Base-by-base conservation (phyloP, 2,113 vertebrate species). In the Corythornis cristatus region DNA sequence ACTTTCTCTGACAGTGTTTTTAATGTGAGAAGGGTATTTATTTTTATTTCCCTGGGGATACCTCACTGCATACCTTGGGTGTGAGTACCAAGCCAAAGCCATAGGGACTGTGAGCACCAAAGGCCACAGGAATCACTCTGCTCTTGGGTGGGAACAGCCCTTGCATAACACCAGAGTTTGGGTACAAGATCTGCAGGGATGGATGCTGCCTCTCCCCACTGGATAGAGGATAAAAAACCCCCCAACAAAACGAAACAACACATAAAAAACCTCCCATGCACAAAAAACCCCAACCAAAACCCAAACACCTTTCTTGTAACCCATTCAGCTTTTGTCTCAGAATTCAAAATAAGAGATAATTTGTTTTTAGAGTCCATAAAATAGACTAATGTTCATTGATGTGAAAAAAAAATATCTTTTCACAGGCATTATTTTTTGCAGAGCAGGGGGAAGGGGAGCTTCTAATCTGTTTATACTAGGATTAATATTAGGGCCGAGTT, bases 401-500 rank as follows among this genome's bases (percentile, higher is more conserved):
- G 35, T 0, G 0, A 91, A 83, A 77, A 82, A 79, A 53, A 81
- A 50, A 70, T 6, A 8, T 20, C 85, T 86, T 93, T 93, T 94
- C 84, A 78, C 42, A 60, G 57, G 51, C 84, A 88, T 92, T 93
- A 94, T 87, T 83, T 92, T 96, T 88, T 73, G 26, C 33, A 83
- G 61, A 57, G 64, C 48, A 83, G 82, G 86, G 94, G 75, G 79
- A 95, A 95, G 76, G 90, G 77, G 75, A 86, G 26, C 61, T 89
- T 62, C 89, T 93, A 93, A 96, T 94, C 93, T 95, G 91, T 96
- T 97, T 96, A 93, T 82, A 78, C 73, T 78, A 89, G 96, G 93
- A 92, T 96, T 94, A 96, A 95, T 96, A 96, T 95, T 96, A 94
- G 93, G 60, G 94, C 58, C 73, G 85, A 94, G 93, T 94, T 93